These are phyloP conservation scores for Hexactinellida sp. DNA, from an alignment of 37 sponge, comb jelly and placozoan species.

Conservation along the genomic window DNA sequence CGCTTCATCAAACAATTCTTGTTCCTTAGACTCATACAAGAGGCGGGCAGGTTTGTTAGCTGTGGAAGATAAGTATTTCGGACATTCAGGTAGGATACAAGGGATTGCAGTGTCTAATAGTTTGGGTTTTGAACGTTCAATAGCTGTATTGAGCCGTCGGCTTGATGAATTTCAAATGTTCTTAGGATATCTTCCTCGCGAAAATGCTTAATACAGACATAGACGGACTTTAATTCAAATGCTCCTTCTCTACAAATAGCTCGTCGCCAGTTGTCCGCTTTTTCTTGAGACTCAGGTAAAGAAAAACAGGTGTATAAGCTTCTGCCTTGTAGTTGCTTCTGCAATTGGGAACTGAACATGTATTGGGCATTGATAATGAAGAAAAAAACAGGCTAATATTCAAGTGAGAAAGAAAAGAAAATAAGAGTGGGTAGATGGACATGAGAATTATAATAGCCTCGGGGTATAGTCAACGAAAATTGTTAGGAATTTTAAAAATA, in stretches of 20 bases:
- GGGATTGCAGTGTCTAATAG: neutral
- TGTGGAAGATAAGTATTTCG: neutral
- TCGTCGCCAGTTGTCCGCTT: conserved; percentile 2
- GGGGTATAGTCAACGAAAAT: conserved; percentile 10
- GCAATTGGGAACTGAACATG: neutral
- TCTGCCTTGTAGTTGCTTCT: neutral
- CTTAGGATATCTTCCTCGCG: neutral
- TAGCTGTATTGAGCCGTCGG: neutral
- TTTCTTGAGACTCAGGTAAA: neutral
- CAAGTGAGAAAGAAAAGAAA: neutral
- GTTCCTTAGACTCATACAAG: conserved; percentile 8
- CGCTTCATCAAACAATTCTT: conserved; percentile 7
- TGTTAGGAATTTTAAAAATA: neutral
- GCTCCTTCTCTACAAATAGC: conserved; percentile 16
- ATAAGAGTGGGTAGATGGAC: neutral
- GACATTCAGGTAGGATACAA: conserved; percentile 15
- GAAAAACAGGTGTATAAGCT: conserved; percentile 13
- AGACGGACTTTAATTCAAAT: neutral
- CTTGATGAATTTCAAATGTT: neutral
- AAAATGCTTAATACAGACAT: neutral
- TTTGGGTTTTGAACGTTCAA: conserved; percentile 15
- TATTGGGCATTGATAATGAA: conserved; percentile 17
- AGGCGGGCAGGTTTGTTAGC: conserved; percentile 16
- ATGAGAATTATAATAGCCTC: neutral
- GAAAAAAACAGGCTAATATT: neutral